phyloP scores from a whole-genome alignment of 2,113 vertebrate genomes.

The Chionomys nivalis region DNA sequence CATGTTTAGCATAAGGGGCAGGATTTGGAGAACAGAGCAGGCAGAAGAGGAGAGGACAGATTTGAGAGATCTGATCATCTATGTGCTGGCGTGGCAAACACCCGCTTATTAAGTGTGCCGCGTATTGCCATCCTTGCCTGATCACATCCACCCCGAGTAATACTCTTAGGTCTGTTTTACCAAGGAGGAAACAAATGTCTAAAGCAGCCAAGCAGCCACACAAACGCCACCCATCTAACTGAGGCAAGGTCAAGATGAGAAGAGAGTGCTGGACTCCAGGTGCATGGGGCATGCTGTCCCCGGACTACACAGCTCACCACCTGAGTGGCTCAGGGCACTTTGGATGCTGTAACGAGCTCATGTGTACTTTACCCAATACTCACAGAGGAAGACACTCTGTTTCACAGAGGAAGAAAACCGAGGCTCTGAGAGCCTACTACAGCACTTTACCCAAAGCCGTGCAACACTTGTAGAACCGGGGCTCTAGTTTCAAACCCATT shows the following conservation, averaged over 20 bases:
- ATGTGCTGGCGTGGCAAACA: background rate
- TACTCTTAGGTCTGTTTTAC: background rate
- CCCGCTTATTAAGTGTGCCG: too few relatives aligned
- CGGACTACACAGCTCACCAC: background rate
- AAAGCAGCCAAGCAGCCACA: background rate
- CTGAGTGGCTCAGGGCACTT: background rate
- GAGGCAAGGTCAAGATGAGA: background rate
- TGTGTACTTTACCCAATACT: background rate
- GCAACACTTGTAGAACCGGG: background rate
- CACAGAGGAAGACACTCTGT: background rate
- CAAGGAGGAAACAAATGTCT: constrained; percentile 35
- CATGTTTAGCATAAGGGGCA: constrained; percentile 41
- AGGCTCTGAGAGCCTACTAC: background rate
- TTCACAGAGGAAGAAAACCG: background rate
- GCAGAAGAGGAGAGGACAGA: background rate
- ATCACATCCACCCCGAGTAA: background rate
- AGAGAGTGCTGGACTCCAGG: background rate
- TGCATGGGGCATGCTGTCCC: background rate
- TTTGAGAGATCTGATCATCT: background rate
- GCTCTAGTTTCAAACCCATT: constrained; percentile 26
- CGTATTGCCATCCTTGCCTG: background rate
- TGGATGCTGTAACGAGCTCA: background rate
- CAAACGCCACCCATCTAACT: background rate
- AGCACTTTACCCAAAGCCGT: background rate
- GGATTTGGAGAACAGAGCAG: background rate